These are phyloP conservation scores for Sardinella longiceps DNA, from an alignment of 2,797 vertebrate species.

Conservation along the genomic window DNA sequence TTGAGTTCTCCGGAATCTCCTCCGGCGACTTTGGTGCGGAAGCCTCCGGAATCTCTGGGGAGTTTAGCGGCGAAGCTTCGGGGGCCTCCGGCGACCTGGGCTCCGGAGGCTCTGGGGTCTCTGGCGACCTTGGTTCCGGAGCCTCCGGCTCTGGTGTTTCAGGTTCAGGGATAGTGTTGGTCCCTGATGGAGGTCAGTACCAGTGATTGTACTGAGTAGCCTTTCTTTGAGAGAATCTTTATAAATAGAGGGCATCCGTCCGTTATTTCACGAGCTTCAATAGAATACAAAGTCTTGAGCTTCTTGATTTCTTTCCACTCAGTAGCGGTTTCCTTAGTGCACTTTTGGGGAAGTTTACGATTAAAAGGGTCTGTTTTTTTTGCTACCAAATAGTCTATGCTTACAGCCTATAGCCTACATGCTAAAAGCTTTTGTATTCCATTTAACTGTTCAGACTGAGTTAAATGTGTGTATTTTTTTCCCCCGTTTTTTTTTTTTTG, in stretches of 20 bases:
- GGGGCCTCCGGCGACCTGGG: conserved; percentile 59
- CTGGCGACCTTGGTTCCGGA: conserved; percentile 34
- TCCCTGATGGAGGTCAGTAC: conserved; percentile 77
- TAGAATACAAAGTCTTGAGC: not conserved
- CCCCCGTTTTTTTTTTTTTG: not conserved
- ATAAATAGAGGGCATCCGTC: not conserved
- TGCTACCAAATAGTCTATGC: not conserved
- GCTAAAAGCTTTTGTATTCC: not conserved
- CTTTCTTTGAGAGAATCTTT: not conserved
- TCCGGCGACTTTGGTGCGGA: conserved; percentile 30
- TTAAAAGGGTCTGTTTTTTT: not conserved
- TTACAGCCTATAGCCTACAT: not conserved
- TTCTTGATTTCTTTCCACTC: not conserved
- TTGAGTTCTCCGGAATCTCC: conserved; percentile 20
- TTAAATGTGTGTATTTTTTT: conserved; percentile 14
- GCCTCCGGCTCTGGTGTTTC: conserved; percentile 56
- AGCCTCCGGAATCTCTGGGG: conserved; percentile 27
- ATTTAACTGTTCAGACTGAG: conserved; percentile 15
- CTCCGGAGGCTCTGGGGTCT: conserved; percentile 65
- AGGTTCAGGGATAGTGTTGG: conserved; percentile 63
- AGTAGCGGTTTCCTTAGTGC: not conserved
- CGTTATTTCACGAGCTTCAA: not conserved
- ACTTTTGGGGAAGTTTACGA: conserved; percentile 5
- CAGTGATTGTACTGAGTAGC: conserved; percentile 25
- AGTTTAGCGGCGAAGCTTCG: conserved; percentile 57